These are phyloP conservation scores for Lissonota sp. DNA, from an alignment of 2,888 invertebrate genomes.

Conservation along the genomic window DNA sequence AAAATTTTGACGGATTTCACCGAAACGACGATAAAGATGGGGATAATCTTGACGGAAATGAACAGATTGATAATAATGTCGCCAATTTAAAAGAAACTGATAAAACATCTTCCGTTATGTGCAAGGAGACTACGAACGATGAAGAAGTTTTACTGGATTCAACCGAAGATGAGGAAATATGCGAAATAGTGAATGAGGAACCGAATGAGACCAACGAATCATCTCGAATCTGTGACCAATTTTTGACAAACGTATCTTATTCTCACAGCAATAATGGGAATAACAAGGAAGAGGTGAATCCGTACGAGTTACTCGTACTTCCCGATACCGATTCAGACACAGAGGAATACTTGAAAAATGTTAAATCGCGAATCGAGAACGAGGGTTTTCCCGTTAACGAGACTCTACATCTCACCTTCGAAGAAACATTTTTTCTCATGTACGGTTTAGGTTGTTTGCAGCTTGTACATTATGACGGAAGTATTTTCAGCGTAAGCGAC, in stretches of 20 bases:
- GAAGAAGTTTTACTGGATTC: constrained; percentile 75
- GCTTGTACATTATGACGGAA: constrained; percentile 85
- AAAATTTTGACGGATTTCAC: too few relatives aligned
- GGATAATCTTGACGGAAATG: too few relatives aligned
- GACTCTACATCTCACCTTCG: constrained; percentile 88
- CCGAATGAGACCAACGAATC: constrained; percentile 60
- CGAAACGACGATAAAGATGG: too few relatives aligned
- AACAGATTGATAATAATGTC: too few relatives aligned
- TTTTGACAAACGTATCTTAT: too few relatives aligned
- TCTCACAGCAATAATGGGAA: constrained; percentile 71
- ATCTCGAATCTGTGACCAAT: constrained; percentile 66
- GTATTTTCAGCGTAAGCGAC: constrained; percentile 84
- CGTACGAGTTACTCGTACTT: constrained; percentile 85
- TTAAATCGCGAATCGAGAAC: constrained; percentile 86
- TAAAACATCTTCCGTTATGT: background rate
- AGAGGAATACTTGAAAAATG: constrained; percentile 87
- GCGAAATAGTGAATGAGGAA: constrained; percentile 67
- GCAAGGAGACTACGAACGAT: constrained; percentile 56
- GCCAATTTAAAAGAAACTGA: too few relatives aligned
- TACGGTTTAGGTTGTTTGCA: constrained; percentile 88
- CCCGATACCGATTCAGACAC: constrained; percentile 88
- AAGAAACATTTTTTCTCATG: constrained; percentile 91
- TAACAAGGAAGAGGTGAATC: constrained; percentile 67
- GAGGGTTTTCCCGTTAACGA: constrained; percentile 87
- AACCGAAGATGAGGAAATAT: constrained; percentile 76